Evolutionary conservation across 1,140 invertebrate species (phyloP).

Genomic region (Drosophila hydei): DNA sequence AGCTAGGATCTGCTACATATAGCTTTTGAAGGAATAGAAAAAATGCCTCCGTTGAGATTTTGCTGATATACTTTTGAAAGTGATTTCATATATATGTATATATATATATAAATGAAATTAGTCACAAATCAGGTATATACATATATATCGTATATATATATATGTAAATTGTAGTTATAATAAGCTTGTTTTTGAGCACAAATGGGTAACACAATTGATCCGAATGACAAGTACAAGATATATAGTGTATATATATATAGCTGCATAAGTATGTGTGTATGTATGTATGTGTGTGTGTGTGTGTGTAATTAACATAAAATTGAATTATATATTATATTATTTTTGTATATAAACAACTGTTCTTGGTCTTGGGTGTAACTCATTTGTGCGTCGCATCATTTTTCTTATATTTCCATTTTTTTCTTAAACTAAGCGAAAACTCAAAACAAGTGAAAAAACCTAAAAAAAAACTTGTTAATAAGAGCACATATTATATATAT

Average conservation of each 20-base stretch:
- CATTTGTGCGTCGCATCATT: conserved; percentile 64
- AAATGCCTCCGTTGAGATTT: conserved; percentile 59
- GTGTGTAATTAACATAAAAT: conserved; percentile 24
- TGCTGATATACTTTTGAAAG: conserved; percentile 4
- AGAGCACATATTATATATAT: conserved; percentile 41
- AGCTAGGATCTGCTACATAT: conserved; percentile 2
- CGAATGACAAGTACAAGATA: conserved; percentile 34
- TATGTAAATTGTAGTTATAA: conserved; percentile 14
- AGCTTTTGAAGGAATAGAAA: conserved; percentile 6
- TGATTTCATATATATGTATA: conserved; percentile 30
- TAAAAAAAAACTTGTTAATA: conserved; percentile 41
- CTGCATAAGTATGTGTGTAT: conserved; percentile 11
- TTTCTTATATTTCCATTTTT: conserved; percentile 16
- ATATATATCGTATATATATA: conserved; percentile 49
- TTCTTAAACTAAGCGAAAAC: conserved; percentile 24
- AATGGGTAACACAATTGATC: conserved; percentile 45
- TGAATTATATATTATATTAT: conserved; percentile 12
- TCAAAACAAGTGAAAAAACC: conserved; percentile 29
- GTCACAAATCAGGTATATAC: conserved; percentile 65
- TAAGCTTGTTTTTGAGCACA: conserved; percentile 61
- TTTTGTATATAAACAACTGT: conserved; percentile 3
- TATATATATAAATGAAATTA: conserved; percentile 60
- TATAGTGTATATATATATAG: conserved; percentile 1
- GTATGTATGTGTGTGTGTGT: conserved; percentile 18
- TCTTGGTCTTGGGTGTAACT: conserved; percentile 72